Evolutionary conservation across 2,797 vertebrate genomes (phyloP), one percentile per base, ranked within the genome.

Genomic region (Chromis chromis): DNA sequence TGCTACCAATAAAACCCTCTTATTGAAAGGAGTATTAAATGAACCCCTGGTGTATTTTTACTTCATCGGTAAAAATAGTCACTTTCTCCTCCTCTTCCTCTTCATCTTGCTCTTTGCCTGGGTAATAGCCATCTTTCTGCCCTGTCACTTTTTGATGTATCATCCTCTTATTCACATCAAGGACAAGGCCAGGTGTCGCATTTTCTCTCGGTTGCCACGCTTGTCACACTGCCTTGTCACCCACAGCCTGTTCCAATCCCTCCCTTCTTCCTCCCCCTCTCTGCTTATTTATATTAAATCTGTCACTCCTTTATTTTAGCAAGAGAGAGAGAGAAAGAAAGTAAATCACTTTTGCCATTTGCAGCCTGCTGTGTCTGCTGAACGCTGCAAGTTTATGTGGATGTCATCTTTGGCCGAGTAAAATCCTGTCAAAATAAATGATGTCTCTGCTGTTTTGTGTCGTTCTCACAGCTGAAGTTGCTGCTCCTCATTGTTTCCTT

Each of bases 161-260:
- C 89, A 85, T 90, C 87, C 86, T 88, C 86, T 91, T 90, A 87
- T 84, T 89, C 90, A 87, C 88, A 89, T 92, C 92, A 92, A 93
- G 92, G 91, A 94, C 90, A 83, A 89, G 92, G 88, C 89, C 91
- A 92, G 92, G 93, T 92, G 91, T 88, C 60, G 63, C 86, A 83
- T 92, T 91, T 86, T 89, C 83, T 83, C 85, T 83, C 73, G 14
- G 85, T 79, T 83, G 80, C 85, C 84, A 78, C 73, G 69, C 86
- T 91, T 85, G 90, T 93, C 91, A 89, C 88, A 79, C 62, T 42
- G 69, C 75, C 86, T 81, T 76, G 87, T 91, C 89, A 84, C 81
- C 88, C 70, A 21, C 82, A 80, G 84, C 83, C 82, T 65, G 74
- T 79, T 91, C 74, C 86, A 50, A 67, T 84, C 73, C 63, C 57